Base-by-base conservation (phyloP, 2,888 invertebrate genomes). In the Gastrophysa polygoni region DNA sequence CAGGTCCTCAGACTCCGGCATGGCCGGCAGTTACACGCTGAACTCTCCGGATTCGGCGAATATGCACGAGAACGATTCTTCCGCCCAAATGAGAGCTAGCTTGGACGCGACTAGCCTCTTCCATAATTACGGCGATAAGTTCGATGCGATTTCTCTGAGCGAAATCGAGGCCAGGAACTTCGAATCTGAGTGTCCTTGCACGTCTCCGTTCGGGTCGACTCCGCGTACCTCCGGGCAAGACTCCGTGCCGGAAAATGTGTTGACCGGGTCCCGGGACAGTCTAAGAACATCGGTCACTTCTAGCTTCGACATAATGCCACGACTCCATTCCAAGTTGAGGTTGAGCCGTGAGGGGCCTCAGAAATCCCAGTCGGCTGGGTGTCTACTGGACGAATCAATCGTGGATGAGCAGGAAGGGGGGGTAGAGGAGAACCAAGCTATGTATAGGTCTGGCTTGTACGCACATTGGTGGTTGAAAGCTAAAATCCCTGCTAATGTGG, bases 391-490 rank as follows among this genome's bases (percentile, higher is more conserved):
- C 44, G 69, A 72, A 46, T 34, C 63, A 2, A 63, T 64, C 49
- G 61, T 54, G 5, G 63, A 67, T 20, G 57, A 66, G 77, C 56
- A 38, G 32, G 67, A 56, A 21, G 66, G 61, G 20, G 65, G 32
- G 51, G 71, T 68, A 28, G 59, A 78, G 75, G 73, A 73, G 73
- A 57, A 82, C 80, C 69, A 69, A 20, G 68, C 71, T 57, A 84
- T 90, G 77, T 94, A 90, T 82, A 90, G 90, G 63, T 92, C 93
- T 50, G 93, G 92, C 76, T 85, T 94, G 82, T 94, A 94, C 82
- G 93, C 93, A 68, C 94, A 94, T 84, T 94, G 94, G 94, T 94
- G 93, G 93, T 89, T 93, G 84, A 94, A 94, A 86, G 92, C 91
- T 78, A 90, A 90, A 78, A 85, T 92, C 78, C 91, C 91, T 68